Percentiles rank a stretch among this genome's conserved stretches.
These are phyloP conservation scores for Procambarus virginalis DNA, from an alignment of 1,140 invertebrate species.

Conservation along the genomic window DNA sequence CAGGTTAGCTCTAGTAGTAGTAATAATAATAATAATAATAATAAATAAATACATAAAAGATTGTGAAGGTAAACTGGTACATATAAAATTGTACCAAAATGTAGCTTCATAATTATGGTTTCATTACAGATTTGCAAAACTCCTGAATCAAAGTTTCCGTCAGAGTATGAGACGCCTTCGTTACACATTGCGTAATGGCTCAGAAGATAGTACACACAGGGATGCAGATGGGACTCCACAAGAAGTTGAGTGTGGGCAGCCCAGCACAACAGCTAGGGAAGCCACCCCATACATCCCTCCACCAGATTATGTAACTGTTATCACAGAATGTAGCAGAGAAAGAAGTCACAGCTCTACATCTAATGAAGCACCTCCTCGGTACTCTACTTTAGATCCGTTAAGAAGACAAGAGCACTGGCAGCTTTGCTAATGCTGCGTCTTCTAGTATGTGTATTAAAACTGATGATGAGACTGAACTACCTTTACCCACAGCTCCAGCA, in stretches of 20 bases:
- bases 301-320: slow-evolving; percentile 55
- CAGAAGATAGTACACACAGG: slow-evolving; percentile 1
- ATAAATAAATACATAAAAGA: too few species aligned
- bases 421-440: slow-evolving; percentile 18
- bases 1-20: slow-evolving; percentile 71
- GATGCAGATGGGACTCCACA: slow-evolving; percentile 31
- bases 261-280: not conserved
- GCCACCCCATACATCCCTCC: slow-evolving; percentile 62
- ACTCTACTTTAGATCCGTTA: slow-evolving; percentile 65
- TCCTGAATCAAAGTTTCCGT: slow-evolving; percentile 86
- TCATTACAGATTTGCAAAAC: slow-evolving; percentile 81
- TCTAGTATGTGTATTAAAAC: slow-evolving; percentile 10
- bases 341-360: not conserved
- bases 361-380: slow-evolving; percentile 46
- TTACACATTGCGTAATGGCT: slow-evolving; percentile 22
- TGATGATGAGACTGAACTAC: slow-evolving; percentile 1
- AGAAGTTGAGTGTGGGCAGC: not conserved
- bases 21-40: too few species aligned
- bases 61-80: too few species aligned
- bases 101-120: not conserved
- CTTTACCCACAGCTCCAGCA: not conserved
- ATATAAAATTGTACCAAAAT: too few species aligned
- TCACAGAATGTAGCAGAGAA: slow-evolving; percentile 5
- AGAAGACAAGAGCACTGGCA: slow-evolving; percentile 58
- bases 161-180: slow-evolving; percentile 83